Evolutionary conservation across 1,140 invertebrate species (phyloP), one percentile per base, ranked within the genome.

Genomic region (Ganaspis sp.): DNA sequence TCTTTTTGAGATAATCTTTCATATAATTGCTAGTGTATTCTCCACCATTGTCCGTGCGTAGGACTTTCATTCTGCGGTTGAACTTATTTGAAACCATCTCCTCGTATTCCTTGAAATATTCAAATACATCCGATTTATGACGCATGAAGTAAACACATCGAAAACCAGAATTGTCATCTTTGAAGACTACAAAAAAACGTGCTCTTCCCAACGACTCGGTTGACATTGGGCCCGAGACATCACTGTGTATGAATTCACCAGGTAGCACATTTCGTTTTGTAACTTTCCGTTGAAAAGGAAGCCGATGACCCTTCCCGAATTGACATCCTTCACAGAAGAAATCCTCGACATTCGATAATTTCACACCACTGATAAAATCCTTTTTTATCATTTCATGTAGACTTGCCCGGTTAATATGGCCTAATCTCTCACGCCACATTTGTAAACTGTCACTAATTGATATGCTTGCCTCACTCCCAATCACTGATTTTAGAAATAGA

Each of bases 291-390:
- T 26, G 58, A 23, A 78, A 81, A 1, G 72, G 42, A 0, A 76
- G 34, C 11, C 76, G 49, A 69, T 76, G 76, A 1, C 40, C 21
- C 42, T 81, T 81, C 53, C 88, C 87, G 73, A 85, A 81, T 37
- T 79, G 80, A 84, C 87, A 90, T 8, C 77, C 75, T 70, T 91
- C 87, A 86, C 89, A 90, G 1, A 82, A 77, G 12, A 82, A 82
- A 4, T 74, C 21, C 0, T 77, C 49, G 0, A 53, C 17, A 5
- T 82, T 38, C 3, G 53, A 76, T 2, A 78, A 17, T 23, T 74
- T 74, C 4, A 78, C 69, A n/a, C 73, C 81, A 2, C 1, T 15
- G 0, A 76, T 45, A 0, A 54, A 8, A 1, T 37, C 72, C 34
- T 74, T 49, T 3, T 4, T 11, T 2, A 74, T 15, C 76, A 81